phyloP scores from a whole-genome alignment of 2,113 vertebrate genomes.

The Sinocyclocheilus rhinocerous region DNA sequence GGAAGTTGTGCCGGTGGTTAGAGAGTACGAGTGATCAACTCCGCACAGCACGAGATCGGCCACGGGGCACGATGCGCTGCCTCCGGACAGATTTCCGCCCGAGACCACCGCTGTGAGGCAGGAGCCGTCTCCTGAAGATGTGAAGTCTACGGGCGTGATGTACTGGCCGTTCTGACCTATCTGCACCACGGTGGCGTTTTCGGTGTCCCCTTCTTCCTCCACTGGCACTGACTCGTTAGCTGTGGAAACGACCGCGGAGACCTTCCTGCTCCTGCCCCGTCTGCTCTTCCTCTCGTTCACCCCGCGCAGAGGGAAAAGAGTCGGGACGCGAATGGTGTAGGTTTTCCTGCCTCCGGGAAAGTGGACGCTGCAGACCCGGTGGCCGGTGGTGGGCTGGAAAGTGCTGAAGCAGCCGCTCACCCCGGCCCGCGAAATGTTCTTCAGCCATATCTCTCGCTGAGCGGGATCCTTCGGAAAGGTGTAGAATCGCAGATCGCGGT shows the following conservation, averaged over 20 bases:
- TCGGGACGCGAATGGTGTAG: constrained; percentile 92
- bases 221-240: constrained; percentile 54
- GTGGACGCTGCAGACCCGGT: constrained; percentile 94
- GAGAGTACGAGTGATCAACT: constrained; percentile 91
- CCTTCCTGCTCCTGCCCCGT: constrained; percentile 73
- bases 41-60: constrained; percentile 73
- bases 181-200: constrained; percentile 74
- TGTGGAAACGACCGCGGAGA: constrained; percentile 59
- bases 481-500: constrained; percentile 95
- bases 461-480: constrained; percentile 93
- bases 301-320: constrained; percentile 90
- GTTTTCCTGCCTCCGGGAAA: constrained; percentile 94
- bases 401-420: constrained; percentile 97
- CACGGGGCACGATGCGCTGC: constrained; percentile 57
- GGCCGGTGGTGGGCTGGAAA: constrained; percentile 95
- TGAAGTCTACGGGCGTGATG: constrained; percentile 83
- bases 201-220: constrained; percentile 69
- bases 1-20: constrained; percentile 93
- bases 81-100: constrained; percentile 58
- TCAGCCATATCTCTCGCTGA: constrained; percentile 91
- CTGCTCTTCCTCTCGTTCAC: constrained; percentile 89
- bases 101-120: constrained; percentile 56
- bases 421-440: constrained; percentile 95
- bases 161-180: constrained; percentile 80
- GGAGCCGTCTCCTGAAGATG: constrained; percentile 71